Evolutionary conservation across 2,888 invertebrate species (phyloP).

Genomic region (Spilarctia lutea): DNA sequence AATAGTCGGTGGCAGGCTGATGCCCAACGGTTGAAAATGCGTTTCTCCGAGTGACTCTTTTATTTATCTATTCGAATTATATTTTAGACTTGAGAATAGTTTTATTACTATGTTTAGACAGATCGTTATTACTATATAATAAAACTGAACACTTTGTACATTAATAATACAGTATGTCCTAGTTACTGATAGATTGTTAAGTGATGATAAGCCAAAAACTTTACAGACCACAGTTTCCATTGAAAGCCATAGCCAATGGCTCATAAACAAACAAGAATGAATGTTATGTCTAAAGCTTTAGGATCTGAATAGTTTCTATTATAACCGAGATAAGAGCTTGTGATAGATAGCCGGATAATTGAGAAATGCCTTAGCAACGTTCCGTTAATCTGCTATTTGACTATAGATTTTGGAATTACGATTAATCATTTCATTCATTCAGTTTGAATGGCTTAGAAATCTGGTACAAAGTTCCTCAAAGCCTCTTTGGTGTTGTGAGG

Average conservation of each 20-base stretch:
- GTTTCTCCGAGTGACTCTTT: no score
- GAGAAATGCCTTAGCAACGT: not conserved
- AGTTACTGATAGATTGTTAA: slow-evolving; percentile 5
- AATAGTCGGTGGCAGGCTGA: no score
- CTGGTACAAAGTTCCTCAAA: not conserved
- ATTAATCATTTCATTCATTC: slow-evolving; percentile 2
- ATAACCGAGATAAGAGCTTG: not conserved
- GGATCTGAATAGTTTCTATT: slow-evolving; percentile 3
- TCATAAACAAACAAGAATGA: slow-evolving; percentile 7
- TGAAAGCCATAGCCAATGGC: not conserved
- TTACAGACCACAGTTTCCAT: slow-evolving; percentile 7
- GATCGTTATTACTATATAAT: not conserved
- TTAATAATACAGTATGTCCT: not conserved
- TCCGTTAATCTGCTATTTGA: not conserved
- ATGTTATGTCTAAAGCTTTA: slow-evolving; percentile 3
- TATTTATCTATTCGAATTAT: no score
- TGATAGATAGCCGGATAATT: slow-evolving; percentile 5
- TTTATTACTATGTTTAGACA: not conserved
- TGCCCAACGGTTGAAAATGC: no score
- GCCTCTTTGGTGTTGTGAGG: not conserved
- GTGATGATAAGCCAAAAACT: slow-evolving; percentile 9
- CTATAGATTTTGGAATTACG: not conserved
- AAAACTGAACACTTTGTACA: not conserved
- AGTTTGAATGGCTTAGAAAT: not conserved
- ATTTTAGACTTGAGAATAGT: not conserved